Base-by-base conservation (phyloP, 2,113 vertebrate genomes). In the Etia nguti region DNA sequence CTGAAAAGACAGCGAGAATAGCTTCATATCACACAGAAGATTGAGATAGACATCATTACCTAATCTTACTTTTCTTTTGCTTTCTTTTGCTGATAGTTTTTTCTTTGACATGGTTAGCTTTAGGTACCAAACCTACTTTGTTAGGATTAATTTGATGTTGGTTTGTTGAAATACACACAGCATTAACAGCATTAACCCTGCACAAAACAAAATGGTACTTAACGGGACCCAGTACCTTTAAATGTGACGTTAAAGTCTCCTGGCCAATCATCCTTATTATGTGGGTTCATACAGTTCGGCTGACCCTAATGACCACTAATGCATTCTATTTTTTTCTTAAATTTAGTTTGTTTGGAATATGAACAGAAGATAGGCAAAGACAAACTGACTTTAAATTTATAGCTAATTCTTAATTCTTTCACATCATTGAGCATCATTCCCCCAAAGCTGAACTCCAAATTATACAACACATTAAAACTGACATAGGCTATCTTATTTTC, bases 1-100 rank as follows among this genome's bases (percentile, higher is more conserved):
- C 80, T 86, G 55, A 85, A 70, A 83, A 36, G 60, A 89, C 86
- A 91, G 84, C 36, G 88, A 89, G 12, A 75, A 85, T 15, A 8
- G 29, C 34, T 3, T 84, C 36, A 80, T 80, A 80, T 85, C n/a
- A 80, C 11, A 75, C 36, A 77, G 57, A 34, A 81, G 82, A 52
- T 15, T 46, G 50, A 81, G 54, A 87, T 31, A 77, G 79, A 55
- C 55, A 4, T 70, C 43, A 48, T 80, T 86, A 84, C 8, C 48
- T 68, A 36, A 48, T n/a, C 12, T 20, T 18, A 31, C 15, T 38
- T 38, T 52, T 20, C 18, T 6, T 60, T 57, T 79, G 41, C 56
- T 43, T 9, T 48, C 6, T 6, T 81, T 55, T 75, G 31, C 55
- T 79, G 57, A 20, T 26, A 57, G 15, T 70, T 83, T 55, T 55